A percentile compares a stretch with the other conserved stretches of the same genome.
phyloP scores from a whole-genome alignment of 1,140 invertebrate genomes.

The Diorhabda carinulata region DNA sequence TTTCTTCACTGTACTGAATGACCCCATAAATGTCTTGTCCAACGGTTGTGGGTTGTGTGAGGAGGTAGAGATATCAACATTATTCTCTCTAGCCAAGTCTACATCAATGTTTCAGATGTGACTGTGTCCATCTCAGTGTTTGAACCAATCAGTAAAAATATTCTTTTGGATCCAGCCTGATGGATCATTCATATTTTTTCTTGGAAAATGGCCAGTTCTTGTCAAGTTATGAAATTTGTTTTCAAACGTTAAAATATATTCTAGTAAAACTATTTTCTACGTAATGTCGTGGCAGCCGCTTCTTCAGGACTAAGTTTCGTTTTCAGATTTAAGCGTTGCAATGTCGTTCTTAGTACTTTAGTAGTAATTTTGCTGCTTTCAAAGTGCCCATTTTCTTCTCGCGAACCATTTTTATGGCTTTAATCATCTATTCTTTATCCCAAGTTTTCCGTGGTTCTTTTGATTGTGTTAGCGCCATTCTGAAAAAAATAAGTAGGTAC shows the following conservation, averaged over 20 bases:
- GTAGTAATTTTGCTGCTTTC: not conserved
- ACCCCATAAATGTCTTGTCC: slow-evolving; percentile 36
- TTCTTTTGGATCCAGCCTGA: too few species aligned
- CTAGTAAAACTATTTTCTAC: too few species aligned
- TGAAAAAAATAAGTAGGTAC: not conserved
- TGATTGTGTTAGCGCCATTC: not conserved
- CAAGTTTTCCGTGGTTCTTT: not conserved
- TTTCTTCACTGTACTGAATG: slow-evolving; percentile 37
- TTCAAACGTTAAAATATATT: not conserved
- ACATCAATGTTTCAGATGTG: slow-evolving; percentile 32
- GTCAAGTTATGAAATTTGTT: not conserved
- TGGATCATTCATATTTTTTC: too few species aligned
- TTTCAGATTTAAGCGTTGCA: not conserved
- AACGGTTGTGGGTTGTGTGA: slow-evolving; percentile 38
- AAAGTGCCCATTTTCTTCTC: slow-evolving; percentile 5
- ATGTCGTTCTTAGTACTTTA: not conserved
- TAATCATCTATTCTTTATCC: not conserved
- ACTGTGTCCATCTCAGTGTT: not conserved
- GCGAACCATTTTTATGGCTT: not conserved
- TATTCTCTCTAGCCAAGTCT: slow-evolving; percentile 40
- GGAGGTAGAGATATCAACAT: slow-evolving; percentile 38
- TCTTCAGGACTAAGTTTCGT: too few species aligned
- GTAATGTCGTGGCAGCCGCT: too few species aligned
- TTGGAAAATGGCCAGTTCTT: too few species aligned
- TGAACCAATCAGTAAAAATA: too few species aligned